Conservation (phyloP, 2,113 vertebrate species). For the Fulica atra region DNA sequence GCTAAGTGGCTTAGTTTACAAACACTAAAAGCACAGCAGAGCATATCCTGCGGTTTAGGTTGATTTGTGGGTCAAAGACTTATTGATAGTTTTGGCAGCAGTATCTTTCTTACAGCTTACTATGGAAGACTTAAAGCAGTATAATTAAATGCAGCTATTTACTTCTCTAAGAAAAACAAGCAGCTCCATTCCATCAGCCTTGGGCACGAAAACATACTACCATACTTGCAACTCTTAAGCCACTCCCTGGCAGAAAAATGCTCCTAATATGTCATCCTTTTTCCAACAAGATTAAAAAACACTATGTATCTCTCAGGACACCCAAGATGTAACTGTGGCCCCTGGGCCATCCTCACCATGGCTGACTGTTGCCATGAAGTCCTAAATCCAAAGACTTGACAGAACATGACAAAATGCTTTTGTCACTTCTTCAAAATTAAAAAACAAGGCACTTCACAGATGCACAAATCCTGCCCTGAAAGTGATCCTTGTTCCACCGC, state of each 20-base stretch:
- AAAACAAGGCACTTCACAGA: rapidly evolving
- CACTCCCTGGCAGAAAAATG: rapidly evolving
- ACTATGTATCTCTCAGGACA: rapidly evolving
- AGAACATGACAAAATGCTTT: background rate
- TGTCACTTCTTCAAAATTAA: background rate
- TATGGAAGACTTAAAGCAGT: background rate
- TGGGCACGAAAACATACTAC: rapidly evolving
- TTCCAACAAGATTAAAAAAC: background rate
- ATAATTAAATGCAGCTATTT: background rate
- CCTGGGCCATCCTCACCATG: background rate
- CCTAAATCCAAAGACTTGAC: background rate
- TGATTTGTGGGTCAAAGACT: background rate
- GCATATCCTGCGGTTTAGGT: background rate
- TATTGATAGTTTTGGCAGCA: background rate
- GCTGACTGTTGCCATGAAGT: rapidly evolving
- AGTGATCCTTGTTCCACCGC: rapidly evolving
- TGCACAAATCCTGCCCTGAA: background rate
- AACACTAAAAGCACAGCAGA: background rate
- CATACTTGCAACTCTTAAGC: background rate
- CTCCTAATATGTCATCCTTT: background rate
- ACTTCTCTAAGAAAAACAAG: background rate
- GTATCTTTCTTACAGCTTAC: background rate
- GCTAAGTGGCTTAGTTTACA: background rate
- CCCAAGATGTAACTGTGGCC: rapidly evolving
- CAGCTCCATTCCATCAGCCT: background rate